phyloP scores from a whole-genome alignment of 2,797 vertebrate genomes.

The Xenentodon cancila region DNA sequence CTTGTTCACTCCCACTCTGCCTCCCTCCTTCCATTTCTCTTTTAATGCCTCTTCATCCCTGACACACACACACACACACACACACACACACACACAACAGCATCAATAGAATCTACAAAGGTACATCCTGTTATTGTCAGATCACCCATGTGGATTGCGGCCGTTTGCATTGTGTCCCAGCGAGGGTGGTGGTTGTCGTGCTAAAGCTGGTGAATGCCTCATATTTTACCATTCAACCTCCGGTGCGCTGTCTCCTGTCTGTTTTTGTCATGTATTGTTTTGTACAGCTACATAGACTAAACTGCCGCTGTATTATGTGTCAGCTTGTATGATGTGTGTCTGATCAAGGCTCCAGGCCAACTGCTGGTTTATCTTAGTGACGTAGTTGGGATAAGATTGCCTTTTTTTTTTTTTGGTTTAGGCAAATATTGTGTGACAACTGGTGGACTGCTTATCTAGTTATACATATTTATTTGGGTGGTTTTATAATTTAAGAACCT shows the following conservation, averaged over 20 bases:
- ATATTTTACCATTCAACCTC: slow-evolving; percentile 34
- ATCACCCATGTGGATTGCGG: slow-evolving; percentile 50
- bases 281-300: slow-evolving; percentile 41
- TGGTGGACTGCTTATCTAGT: no score
- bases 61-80: slow-evolving; percentile 17
- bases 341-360: slow-evolving; percentile 10
- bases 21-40: slow-evolving; percentile 31
- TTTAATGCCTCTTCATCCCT: slow-evolving; percentile 26
- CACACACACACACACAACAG: slow-evolving; percentile 19
- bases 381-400: background rate
- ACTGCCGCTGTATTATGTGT: slow-evolving; percentile 27
- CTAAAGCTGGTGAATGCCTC: slow-evolving; percentile 46
- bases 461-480: background rate
- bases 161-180: slow-evolving; percentile 47
- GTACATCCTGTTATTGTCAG: slow-evolving; percentile 75
- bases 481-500: background rate
- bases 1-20: slow-evolving; percentile 63
- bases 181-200: slow-evolving; percentile 54
- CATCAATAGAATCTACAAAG: slow-evolving; percentile 42
- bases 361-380: background rate
- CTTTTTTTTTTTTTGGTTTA: background rate
- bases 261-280: slow-evolving; percentile 57
- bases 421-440: background rate
- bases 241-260: slow-evolving; percentile 15
- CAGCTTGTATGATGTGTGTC: slow-evolving; percentile 11